Conservation (phyloP, 1,140 invertebrate species). For the Teleogryllus occipitalis region DNA sequence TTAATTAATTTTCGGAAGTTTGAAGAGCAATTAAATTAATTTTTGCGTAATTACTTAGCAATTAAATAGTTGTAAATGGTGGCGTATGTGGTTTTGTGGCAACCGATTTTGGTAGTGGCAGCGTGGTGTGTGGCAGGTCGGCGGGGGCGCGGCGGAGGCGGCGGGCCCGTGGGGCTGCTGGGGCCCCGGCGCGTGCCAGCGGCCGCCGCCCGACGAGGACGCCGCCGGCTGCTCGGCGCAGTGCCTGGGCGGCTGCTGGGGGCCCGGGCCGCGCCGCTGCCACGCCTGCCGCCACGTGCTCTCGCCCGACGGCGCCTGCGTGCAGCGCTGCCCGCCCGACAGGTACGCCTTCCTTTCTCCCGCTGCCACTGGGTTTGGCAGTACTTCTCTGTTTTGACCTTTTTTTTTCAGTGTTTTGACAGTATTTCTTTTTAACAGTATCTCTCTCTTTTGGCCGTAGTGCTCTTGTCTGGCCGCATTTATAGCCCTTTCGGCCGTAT, state of each 20-base stretch:
- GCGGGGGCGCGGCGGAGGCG: neutral
- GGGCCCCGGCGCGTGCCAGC: slow-evolving; percentile 6
- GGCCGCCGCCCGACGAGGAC: slow-evolving; percentile 8
- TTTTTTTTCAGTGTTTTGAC: too few species aligned
- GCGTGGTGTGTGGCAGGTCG: neutral
- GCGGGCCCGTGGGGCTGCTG: neutral
- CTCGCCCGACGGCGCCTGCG: slow-evolving; percentile 40
- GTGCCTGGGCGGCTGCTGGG: slow-evolving; percentile 54
- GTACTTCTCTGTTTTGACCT: too few species aligned
- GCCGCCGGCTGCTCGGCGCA: slow-evolving; percentile 41
- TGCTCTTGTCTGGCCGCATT: too few species aligned
- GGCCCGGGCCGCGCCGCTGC: slow-evolving; percentile 39
- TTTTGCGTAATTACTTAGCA: too few species aligned
- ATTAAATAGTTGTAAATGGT: too few species aligned
- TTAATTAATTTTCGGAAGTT: too few species aligned
- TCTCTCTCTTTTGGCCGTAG: too few species aligned
- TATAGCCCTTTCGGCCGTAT: too few species aligned
- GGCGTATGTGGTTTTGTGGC: too few species aligned
- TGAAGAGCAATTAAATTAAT: too few species aligned
- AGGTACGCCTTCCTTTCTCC: slow-evolving; percentile 31
- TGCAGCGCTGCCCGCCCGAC: slow-evolving; percentile 40
- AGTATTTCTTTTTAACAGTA: too few species aligned
- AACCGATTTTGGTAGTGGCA: too few species aligned
- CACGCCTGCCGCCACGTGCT: slow-evolving; percentile 43
- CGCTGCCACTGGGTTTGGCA: neutral